phyloP scores from a whole-genome alignment of 2,113 vertebrate species.

The Procavia capensis region DNA sequence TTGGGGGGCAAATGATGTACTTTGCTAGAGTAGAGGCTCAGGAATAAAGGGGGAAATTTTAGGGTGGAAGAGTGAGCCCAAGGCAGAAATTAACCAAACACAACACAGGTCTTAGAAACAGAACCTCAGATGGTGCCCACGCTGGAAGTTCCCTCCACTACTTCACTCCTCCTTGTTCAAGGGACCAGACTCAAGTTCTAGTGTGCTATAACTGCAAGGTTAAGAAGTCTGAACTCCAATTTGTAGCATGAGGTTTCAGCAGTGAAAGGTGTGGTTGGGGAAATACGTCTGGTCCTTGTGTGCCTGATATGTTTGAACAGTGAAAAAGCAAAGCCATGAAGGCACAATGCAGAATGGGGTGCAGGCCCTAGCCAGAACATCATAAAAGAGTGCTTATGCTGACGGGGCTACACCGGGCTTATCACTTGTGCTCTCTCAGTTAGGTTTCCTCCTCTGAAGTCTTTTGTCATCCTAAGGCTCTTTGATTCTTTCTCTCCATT shows the following conservation, averaged over 20 bases:
- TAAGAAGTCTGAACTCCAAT: not conserved
- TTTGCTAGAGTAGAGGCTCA: not conserved
- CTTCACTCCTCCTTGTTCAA: not conserved
- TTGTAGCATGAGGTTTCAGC: not conserved
- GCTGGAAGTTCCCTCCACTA: not conserved
- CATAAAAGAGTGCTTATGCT: not conserved
- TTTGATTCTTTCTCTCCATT: slow-evolving; percentile 54
- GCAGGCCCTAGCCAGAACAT: not conserved
- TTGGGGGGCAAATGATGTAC: too few relatives aligned
- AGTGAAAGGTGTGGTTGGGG: not conserved
- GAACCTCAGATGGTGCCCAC: not conserved
- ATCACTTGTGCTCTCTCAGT: not conserved
- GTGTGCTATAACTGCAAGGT: not conserved
- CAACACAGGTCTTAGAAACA: not conserved
- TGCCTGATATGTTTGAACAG: not conserved
- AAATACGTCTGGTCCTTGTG: not conserved
- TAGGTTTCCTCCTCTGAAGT: not conserved
- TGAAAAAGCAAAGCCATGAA: not conserved
- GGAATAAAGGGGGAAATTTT: not conserved
- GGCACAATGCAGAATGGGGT: not conserved
- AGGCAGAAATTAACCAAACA: slow-evolving; percentile 71
- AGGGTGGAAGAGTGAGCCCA: not conserved
- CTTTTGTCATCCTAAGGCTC: slow-evolving; percentile 49
- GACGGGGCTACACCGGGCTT: not conserved
- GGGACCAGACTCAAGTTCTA: not conserved